Conservation (phyloP, 1,140 invertebrate species). For the Drosophila lowei region DNA sequence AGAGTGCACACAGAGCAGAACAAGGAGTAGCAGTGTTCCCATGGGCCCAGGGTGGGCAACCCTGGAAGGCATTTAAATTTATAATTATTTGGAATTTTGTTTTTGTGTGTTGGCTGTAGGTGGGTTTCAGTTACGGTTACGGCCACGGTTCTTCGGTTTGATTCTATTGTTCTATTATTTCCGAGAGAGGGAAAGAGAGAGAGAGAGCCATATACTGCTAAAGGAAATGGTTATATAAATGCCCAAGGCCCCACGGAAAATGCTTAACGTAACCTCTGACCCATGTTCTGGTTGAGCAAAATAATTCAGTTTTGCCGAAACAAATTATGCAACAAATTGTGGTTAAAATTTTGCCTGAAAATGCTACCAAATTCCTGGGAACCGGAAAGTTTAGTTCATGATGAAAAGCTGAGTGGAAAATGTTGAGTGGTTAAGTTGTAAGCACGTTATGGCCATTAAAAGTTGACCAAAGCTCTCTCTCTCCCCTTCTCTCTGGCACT, state of each 20-base stretch:
- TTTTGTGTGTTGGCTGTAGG: constrained; percentile 21
- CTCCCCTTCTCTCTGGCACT: neutral
- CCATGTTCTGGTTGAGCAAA: constrained; percentile 5
- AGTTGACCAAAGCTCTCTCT: neutral
- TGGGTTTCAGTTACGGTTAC: constrained; percentile 12
- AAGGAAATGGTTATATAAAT: constrained; percentile 38
- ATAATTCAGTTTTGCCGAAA: constrained; percentile 14
- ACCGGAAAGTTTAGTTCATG: constrained; percentile 9
- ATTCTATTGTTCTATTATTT: constrained; percentile 17
- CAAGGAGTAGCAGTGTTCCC: constrained; percentile 11
- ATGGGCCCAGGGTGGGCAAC: no score
- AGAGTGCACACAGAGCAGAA: neutral
- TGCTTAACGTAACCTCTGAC: constrained; percentile 12
- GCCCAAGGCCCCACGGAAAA: neutral
- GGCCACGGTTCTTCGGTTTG: neutral
- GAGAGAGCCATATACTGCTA: neutral
- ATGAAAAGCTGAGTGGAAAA: neutral
- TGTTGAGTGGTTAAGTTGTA: constrained; percentile 11
- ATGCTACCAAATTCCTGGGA: neutral
- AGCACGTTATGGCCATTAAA: constrained; percentile 26
- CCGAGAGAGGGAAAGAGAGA: neutral
- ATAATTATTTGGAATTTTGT: constrained; percentile 41
- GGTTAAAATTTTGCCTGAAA: constrained; percentile 1
- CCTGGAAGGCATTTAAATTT: constrained; percentile 44
- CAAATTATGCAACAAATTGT: constrained; percentile 16